Conservation (phyloP, 2,888 invertebrate genomes). For the Melolontha melolontha region DNA sequence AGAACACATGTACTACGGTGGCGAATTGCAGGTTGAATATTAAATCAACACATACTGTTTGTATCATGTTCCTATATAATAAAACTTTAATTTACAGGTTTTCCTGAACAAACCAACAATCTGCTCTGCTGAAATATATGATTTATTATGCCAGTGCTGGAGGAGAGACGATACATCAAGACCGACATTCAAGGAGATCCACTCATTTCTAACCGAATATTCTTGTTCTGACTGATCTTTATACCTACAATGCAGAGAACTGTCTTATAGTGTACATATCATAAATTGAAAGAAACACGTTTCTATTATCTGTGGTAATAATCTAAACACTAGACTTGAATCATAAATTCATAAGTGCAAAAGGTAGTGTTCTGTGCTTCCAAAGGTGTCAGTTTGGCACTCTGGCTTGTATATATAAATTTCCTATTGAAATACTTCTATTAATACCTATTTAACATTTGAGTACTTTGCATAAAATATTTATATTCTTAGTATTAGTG, state of each 20-base stretch:
- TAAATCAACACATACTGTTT: slow-evolving; percentile 16
- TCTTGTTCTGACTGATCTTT: slow-evolving; percentile 63
- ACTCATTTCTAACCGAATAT: slow-evolving; percentile 74
- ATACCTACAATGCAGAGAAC: slow-evolving; percentile 42
- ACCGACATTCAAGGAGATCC: slow-evolving; percentile 76
- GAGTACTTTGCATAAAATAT: slow-evolving; percentile 30
- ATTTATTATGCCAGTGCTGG: slow-evolving; percentile 80
- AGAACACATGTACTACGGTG: slow-evolving; percentile 75
- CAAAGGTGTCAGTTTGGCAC: slow-evolving; percentile 40
- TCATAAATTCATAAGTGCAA: slow-evolving; percentile 38
- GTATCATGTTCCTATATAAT: slow-evolving; percentile 4
- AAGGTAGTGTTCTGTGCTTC: slow-evolving; percentile 47
- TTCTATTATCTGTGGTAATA: slow-evolving; percentile 41
- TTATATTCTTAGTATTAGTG: not conserved
- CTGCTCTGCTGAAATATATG: slow-evolving; percentile 81
- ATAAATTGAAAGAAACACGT: slow-evolving; percentile 41
- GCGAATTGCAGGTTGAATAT: slow-evolving; percentile 69
- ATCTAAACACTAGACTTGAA: slow-evolving; percentile 33
- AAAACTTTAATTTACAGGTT: slow-evolving; percentile 63
- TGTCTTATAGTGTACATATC: slow-evolving; percentile 49
- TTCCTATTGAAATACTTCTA: slow-evolving; percentile 31
- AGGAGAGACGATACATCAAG: slow-evolving; percentile 70
- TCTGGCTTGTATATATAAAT: slow-evolving; percentile 42
- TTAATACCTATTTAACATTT: slow-evolving; percentile 17
- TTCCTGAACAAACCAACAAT: slow-evolving; percentile 77